A percentile compares a stretch with the other conserved stretches of the same genome.
Conservation (phyloP, 2,888 invertebrate genomes). For the Pachymerium ferrugineum region DNA sequence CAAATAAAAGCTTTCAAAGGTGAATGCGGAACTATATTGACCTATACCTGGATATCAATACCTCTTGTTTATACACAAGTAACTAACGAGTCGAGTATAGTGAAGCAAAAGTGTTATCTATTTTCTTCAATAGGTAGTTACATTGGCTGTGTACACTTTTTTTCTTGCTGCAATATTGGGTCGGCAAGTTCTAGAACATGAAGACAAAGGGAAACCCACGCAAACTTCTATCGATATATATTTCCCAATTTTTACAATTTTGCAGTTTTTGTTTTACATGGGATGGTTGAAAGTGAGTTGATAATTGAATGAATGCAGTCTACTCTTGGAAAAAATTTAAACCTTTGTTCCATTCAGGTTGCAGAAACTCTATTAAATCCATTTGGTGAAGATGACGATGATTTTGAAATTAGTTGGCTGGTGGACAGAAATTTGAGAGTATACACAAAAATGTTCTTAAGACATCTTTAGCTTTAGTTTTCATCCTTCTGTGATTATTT, state of each 20-base stretch:
- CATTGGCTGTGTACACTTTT: conserved; percentile 82
- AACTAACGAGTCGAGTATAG: no score
- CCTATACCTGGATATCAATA: conserved; percentile 74
- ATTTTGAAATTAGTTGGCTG: conserved; percentile 45
- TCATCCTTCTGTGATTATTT: not conserved
- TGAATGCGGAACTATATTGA: conserved; percentile 60
- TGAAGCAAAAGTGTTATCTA: no score
- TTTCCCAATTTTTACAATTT: conserved; percentile 38
- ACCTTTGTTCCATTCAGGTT: no score
- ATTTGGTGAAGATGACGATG: conserved; percentile 48
- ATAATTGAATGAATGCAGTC: no score
- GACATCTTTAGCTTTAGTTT: not conserved
- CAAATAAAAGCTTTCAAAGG: conserved; percentile 79
- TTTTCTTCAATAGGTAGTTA: conserved; percentile 68
- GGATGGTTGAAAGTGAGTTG: conserved; percentile 39
- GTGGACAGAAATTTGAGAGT: conserved; percentile 50
- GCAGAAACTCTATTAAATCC: conserved; percentile 49
- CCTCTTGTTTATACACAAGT: conserved; percentile 76
- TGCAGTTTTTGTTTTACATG: conserved; percentile 39
- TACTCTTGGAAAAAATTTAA: no score
- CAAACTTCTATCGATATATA: conserved; percentile 37
- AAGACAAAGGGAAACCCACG: conserved; percentile 43
- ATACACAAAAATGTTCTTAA: conserved; percentile 49
- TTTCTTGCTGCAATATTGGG: conserved; percentile 84
- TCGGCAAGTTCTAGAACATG: conserved; percentile 67